These are phyloP conservation scores for Blera fallax DNA, from an alignment of 2,888 invertebrate species.

Conservation along the genomic window DNA sequence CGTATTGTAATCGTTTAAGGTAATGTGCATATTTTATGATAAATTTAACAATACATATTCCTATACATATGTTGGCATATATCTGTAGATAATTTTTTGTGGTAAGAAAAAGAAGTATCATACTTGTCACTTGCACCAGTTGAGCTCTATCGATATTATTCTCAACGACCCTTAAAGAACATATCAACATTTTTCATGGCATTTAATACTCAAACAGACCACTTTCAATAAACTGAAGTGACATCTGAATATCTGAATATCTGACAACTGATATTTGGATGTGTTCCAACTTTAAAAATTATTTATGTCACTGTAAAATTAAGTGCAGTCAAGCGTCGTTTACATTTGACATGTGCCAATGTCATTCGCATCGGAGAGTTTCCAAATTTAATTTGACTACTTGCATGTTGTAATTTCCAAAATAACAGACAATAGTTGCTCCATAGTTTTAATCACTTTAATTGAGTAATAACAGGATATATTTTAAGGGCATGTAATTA, in stretches of 20 bases:
- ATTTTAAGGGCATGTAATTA: constrained; percentile 29
- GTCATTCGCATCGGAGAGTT: constrained; percentile 41
- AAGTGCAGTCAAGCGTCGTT: constrained; percentile 16
- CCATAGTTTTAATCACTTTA: background rate
- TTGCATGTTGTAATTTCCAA: background rate
- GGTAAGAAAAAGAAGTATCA: too few species aligned
- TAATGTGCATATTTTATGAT: constrained; percentile 19
- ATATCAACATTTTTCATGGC: background rate
- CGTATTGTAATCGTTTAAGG: background rate
- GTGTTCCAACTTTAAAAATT: constrained; percentile 20
- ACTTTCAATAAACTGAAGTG: background rate
- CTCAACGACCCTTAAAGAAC: background rate
- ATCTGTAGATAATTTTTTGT: background rate
- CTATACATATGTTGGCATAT: background rate
- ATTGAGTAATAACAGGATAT: constrained; percentile 9
- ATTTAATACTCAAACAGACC: background rate
- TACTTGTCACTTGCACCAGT: background rate
- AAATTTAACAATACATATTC: constrained; percentile 14
- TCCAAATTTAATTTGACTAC: constrained; percentile 24
- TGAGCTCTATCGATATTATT: background rate
- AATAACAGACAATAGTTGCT: background rate
- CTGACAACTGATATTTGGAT: constrained; percentile 46
- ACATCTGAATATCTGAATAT: constrained; percentile 5
- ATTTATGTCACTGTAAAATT: background rate
- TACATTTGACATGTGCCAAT: constrained; percentile 35